phyloP scores from a whole-genome alignment of 2,113 vertebrate genomes.

The Piprites chloris region DNA sequence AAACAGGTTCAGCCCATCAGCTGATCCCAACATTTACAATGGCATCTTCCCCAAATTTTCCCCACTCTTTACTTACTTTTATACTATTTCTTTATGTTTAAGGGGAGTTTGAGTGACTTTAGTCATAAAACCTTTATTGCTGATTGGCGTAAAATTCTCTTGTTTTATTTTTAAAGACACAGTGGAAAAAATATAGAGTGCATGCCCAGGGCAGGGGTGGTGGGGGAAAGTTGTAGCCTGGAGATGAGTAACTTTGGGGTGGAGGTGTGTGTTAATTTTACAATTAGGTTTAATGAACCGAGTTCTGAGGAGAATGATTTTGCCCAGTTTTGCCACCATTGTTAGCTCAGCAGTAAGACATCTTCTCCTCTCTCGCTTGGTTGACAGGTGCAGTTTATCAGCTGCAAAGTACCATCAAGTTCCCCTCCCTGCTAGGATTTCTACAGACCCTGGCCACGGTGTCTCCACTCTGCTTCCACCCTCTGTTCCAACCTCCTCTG shows the following conservation, averaged over 20 bases:
- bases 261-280: background rate
- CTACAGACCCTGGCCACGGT: accelerated
- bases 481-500: background rate
- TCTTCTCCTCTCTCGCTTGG: background rate
- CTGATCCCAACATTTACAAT: background rate
- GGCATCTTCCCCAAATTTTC: background rate
- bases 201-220: background rate
- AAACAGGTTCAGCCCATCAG: background rate
- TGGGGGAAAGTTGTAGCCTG: background rate
- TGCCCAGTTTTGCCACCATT: background rate
- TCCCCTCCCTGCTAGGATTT: background rate
- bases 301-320: background rate
- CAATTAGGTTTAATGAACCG: background rate
- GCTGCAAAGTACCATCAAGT: background rate
- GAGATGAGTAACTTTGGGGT: background rate
- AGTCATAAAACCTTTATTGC: too few relatives aligned
- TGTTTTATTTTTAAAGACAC: background rate
- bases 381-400: background rate
- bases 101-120: background rate
- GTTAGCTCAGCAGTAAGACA: background rate
- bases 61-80: background rate
- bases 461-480: background rate
- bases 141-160: background rate
- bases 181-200: background rate
- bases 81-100: background rate